Conservation (phyloP, 2,797 vertebrate species). For the Anabas testudineus region DNA sequence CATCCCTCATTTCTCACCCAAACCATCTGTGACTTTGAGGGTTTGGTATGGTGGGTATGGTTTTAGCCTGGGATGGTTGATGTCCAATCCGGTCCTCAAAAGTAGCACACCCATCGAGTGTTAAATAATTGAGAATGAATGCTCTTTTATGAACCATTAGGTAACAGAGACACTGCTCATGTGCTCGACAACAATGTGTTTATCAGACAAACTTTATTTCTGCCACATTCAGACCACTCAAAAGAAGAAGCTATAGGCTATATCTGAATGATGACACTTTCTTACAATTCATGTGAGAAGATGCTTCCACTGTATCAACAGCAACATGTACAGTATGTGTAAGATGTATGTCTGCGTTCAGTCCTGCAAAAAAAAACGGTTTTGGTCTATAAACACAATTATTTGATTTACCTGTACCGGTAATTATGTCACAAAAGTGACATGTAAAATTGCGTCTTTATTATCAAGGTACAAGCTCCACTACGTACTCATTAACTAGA, state of each 20-base stretch:
- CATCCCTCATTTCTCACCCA: conserved; percentile 26
- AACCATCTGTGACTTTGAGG: conserved; percentile 22
- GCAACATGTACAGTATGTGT: not conserved
- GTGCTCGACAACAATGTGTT: conserved; percentile 64
- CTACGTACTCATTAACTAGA: conserved; percentile 46
- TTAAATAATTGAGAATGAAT: conserved; percentile 51
- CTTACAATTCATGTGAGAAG: conserved; percentile 25
- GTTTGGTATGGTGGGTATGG: conserved; percentile 4
- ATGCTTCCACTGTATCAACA: conserved; percentile 6
- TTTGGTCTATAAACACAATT: too few relatives aligned
- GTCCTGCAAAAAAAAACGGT: too few relatives aligned
- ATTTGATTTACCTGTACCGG: too few relatives aligned
- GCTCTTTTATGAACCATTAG: conserved; percentile 58
- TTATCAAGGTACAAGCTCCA: conserved; percentile 36
- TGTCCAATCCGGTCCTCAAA: conserved; percentile 32
- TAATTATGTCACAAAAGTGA: not conserved
- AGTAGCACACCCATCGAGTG: conserved; percentile 37
- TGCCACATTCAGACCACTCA: conserved; percentile 34
- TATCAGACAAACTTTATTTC: conserved; percentile 56
- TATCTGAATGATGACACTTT: conserved; percentile 53
- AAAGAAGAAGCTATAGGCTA: conserved; percentile 57
- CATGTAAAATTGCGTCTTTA: conserved; percentile 27
- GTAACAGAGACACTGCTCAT: conserved; percentile 59
- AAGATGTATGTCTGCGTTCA: too few relatives aligned
- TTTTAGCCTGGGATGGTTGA: not conserved